These are phyloP conservation scores for Mimas tiliae DNA, from an alignment of 2,888 invertebrate genomes.

Conservation along the genomic window DNA sequence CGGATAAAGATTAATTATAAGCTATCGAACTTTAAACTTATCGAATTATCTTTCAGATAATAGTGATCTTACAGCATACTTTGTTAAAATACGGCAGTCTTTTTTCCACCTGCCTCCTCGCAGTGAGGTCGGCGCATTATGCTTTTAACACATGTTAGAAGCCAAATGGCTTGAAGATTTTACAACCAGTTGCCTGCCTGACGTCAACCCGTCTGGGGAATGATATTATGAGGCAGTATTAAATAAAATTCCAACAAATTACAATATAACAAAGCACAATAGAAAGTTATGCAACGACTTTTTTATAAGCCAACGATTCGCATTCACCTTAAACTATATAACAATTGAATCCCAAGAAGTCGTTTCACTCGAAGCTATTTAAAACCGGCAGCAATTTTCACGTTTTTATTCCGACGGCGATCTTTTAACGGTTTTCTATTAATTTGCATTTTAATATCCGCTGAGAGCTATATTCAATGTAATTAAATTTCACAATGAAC, in stretches of 20 bases:
- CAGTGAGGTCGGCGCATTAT: too few relatives aligned
- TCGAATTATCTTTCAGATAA: too few relatives aligned
- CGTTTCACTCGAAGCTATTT: not conserved
- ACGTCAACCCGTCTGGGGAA: too few relatives aligned
- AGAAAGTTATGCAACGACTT: not conserved
- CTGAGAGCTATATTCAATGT: constrained; percentile 17
- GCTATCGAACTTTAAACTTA: too few relatives aligned
- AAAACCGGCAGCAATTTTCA: not conserved
- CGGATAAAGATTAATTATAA: too few relatives aligned
- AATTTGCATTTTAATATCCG: constrained; percentile 26
- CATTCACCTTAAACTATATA: not conserved
- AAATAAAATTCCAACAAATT: not conserved
- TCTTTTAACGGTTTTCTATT: constrained; percentile 20
- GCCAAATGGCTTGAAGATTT: too few relatives aligned
- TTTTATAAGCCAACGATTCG: not conserved
- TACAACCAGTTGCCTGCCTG: too few relatives aligned
- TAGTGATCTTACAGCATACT: too few relatives aligned
- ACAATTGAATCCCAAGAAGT: not conserved
- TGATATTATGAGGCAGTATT: not conserved
- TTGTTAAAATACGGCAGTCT: too few relatives aligned
- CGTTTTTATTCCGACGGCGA: not conserved
- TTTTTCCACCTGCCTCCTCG: too few relatives aligned
- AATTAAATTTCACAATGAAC: constrained; percentile 26
- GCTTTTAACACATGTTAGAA: too few relatives aligned
- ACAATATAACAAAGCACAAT: not conserved